phyloP scores from a whole-genome alignment of 2,888 invertebrate species.

The Aspidapion aeneum region DNA sequence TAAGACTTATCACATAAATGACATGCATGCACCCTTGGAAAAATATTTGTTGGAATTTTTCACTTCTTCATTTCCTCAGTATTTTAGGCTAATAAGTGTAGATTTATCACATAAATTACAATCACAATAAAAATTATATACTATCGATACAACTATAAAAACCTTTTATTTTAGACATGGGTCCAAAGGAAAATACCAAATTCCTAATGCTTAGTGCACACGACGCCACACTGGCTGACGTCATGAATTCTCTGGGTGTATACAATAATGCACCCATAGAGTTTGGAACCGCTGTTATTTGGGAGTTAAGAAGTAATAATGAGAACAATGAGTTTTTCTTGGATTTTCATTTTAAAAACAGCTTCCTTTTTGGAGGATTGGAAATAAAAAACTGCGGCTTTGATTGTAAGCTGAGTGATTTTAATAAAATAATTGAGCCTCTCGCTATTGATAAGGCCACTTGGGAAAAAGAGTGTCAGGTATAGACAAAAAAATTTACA shows the following conservation, averaged over 20 bases:
- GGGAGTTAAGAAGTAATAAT: slow-evolving; percentile 53
- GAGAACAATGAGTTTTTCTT: slow-evolving; percentile 12
- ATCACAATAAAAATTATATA: too few species aligned
- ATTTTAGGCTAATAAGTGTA: too few species aligned
- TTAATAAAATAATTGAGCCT: slow-evolving; percentile 11
- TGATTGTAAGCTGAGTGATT: slow-evolving; percentile 16
- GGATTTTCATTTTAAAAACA: slow-evolving; percentile 22
- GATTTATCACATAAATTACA: too few species aligned
- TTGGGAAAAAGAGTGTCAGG: slow-evolving; percentile 15
- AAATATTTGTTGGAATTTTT: too few species aligned
- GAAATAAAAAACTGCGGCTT: slow-evolving; percentile 15
- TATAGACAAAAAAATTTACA: neutral
- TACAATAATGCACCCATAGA: slow-evolving; percentile 62
- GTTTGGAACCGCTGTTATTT: slow-evolving; percentile 61
- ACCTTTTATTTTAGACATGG: neutral
- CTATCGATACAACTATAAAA: too few species aligned
- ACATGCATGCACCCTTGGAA: too few species aligned
- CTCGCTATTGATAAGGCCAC: slow-evolving; percentile 8
- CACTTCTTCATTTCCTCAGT: too few species aligned
- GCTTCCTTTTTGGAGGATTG: slow-evolving; percentile 16
- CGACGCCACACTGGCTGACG: slow-evolving; percentile 67
- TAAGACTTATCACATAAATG: too few species aligned
- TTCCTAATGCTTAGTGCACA: slow-evolving; percentile 57
- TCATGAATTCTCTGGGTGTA: slow-evolving; percentile 64
- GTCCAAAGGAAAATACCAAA: slow-evolving; percentile 11